Evolutionary conservation across 2,797 vertebrate genomes (phyloP), one percentile per base, ranked within the genome.

Genomic region (Melanitta fusca): DNA sequence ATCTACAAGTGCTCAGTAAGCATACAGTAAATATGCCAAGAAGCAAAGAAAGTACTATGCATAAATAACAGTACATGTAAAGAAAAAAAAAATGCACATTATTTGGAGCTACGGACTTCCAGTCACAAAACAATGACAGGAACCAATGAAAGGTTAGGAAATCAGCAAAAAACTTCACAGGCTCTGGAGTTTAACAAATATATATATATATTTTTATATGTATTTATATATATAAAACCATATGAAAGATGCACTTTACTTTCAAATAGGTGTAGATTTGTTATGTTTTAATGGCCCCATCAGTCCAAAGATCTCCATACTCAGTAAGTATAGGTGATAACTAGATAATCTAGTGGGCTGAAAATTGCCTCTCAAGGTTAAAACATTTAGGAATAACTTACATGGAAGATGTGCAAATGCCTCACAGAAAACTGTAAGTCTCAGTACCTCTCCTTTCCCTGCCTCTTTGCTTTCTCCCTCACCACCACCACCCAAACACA

Each of bases 41-140:
- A 94, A 94, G 56, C 80, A 94, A 64, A 95, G 56, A 62, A 95
- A 96, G 65, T 91, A 80, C 83, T 93, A 81, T 78, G 91, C 95
- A 84, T 88, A 95, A 92, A 79, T 71, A 88, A 95, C 3, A 80
- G 69, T 57, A 89, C 86, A 78, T 85, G 74, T 84, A 90, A 91
- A 94, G 68, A 92, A 66, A 36, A 49, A 45, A 22, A 92, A 95
- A 97, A 97, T 20, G 39, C 49, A 81, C 56, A 78, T 96, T 88
- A 85, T 91, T 93, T 69, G 88, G 80, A 93, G 54, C 69, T 80
- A 77, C 2, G 57, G 39, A 61, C 82, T 91, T 95, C 86, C 79
- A 81, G 30, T 56, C 47, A 56, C 70, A 89, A 56, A 96, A 92
- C 70, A 80, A 85, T 41, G 69, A 85, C 74, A 64, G 62, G 75